Evolutionary conservation across 1,140 invertebrate species (phyloP).

Genomic region (Archivesica marissinica): DNA sequence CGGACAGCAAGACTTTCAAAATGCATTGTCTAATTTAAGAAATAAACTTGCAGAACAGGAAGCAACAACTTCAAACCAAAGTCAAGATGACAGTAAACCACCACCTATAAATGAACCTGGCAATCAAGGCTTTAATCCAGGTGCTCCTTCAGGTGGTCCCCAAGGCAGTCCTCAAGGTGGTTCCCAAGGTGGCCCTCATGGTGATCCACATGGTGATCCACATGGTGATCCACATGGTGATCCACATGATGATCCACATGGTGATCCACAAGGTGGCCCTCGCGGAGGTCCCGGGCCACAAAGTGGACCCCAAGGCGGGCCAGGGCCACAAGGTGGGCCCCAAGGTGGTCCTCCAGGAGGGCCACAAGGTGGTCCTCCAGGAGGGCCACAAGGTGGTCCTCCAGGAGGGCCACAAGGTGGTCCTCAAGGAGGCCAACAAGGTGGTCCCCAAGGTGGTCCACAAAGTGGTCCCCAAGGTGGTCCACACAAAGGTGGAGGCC

Average conservation of each 20-base stretch:
- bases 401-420: constrained; percentile 61
- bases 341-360: constrained; percentile 51
- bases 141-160: constrained; percentile 62
- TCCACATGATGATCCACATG: constrained; percentile 56
- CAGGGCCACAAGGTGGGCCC: constrained; percentile 37
- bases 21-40: constrained; percentile 54
- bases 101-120: constrained; percentile 25
- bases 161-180: constrained; percentile 48
- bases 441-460: constrained; percentile 59
- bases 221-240: constrained; percentile 47
- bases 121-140: constrained; percentile 53
- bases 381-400: constrained; percentile 47
- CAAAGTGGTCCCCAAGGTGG: too few species aligned
- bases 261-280: too few species aligned
- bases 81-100: not conserved
- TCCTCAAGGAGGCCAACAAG: constrained; percentile 41
- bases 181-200: constrained; percentile 57
- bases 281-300: constrained; percentile 10
- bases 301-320: constrained; percentile 19
- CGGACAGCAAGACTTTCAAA: constrained; percentile 59
- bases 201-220: too few species aligned
- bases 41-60: constrained; percentile 64
- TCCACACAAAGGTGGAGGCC: constrained; percentile 18
- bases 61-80: constrained; percentile 28
- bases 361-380: constrained; percentile 44